Percentiles rank a stretch among this genome's conserved stretches.
Conservation (phyloP, 2,888 invertebrate genomes). For the Anagyrus pseudococci region DNA sequence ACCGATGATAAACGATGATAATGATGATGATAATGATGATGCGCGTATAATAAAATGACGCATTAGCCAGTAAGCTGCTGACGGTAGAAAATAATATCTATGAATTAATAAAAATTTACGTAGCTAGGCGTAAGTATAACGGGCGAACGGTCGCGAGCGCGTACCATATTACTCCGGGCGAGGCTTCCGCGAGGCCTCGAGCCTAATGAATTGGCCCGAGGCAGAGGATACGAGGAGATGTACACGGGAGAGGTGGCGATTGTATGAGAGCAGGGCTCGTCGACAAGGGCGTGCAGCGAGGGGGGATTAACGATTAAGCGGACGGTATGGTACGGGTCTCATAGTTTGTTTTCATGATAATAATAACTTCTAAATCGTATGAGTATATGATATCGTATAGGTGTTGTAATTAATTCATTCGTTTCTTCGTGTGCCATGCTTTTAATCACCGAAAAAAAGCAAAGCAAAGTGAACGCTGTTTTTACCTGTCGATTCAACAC, state of each 20-base stretch:
- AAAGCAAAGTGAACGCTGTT: no score
- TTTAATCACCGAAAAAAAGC: slow-evolving; percentile 30
- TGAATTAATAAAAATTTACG: slow-evolving; percentile 43
- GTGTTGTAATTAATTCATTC: slow-evolving; percentile 36
- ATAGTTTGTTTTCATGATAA: slow-evolving; percentile 58
- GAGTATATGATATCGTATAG: slow-evolving; percentile 39
- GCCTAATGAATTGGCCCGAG: no score
- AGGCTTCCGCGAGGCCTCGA: slow-evolving; percentile 3
- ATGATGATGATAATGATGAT: no score
- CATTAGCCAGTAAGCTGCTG: slow-evolving; percentile 40
- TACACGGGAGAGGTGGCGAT: no score
- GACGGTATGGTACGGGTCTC: slow-evolving; percentile 47
- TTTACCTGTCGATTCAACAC: no score
- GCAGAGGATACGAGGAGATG: no score
- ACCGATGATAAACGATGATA: not conserved
- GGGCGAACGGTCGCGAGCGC: slow-evolving; percentile 57
- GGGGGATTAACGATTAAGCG: no score
- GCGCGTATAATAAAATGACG: slow-evolving; percentile 24
- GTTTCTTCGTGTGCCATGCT: slow-evolving; percentile 40
- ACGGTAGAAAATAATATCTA: slow-evolving; percentile 40
- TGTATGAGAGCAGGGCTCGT: no score
- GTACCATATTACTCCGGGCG: slow-evolving; percentile 23
- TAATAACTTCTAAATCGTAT: slow-evolving; percentile 53
- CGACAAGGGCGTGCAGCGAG: no score
- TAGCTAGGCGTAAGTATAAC: slow-evolving; percentile 50